phyloP scores from a whole-genome alignment of 2,888 invertebrate species.

The Tinea pellionella region DNA sequence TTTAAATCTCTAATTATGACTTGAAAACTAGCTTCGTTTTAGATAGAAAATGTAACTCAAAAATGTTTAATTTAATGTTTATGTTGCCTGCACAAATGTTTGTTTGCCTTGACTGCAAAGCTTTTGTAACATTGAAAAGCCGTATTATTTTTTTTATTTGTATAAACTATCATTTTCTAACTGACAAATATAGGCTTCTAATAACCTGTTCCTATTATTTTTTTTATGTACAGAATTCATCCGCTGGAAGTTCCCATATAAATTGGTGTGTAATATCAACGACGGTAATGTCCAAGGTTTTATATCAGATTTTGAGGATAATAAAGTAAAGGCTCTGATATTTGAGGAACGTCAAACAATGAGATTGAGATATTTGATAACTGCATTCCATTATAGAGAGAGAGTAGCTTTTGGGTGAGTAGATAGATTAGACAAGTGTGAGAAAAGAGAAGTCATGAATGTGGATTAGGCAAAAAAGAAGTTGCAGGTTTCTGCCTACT shows the following conservation, averaged over 20 bases:
- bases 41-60: no score
- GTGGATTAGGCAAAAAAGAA: no score
- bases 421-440: neutral
- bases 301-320: conserved; percentile 91
- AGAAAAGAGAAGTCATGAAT: no score
- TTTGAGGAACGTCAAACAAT: conserved; percentile 83
- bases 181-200: no score
- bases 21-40: no score
- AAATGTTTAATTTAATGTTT: no score
- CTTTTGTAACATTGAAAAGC: no score
- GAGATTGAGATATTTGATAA: conserved; percentile 86
- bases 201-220: neutral
- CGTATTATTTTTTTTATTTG: no score
- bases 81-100: no score
- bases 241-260: conserved; percentile 87
- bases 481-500: neutral
- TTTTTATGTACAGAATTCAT: conserved; percentile 78
- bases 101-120: no score
- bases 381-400: conserved; percentile 88
- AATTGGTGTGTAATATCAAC: conserved; percentile 76
- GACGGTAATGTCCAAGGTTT: conserved; percentile 81
- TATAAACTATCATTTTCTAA: no score
- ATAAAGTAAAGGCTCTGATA: conserved; percentile 89
- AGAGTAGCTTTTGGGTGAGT: conserved; percentile 87
- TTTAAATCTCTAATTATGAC: no score